These are phyloP conservation scores for Podarcis muralis DNA, from an alignment of 2,113 vertebrate species.

Conservation along the genomic window DNA sequence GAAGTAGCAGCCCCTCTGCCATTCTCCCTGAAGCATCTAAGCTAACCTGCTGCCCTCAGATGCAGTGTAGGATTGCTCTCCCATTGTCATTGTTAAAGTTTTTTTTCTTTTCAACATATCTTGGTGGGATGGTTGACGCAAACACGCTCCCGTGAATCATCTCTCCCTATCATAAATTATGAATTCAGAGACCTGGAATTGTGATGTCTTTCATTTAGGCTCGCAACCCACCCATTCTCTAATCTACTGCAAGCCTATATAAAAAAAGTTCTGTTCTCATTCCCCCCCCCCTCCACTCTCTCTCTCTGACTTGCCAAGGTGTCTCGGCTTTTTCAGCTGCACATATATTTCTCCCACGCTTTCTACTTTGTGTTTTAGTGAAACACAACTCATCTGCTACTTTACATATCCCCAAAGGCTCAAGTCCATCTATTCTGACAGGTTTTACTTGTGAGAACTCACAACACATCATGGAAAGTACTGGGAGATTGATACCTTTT, in stretches of 20 bases:
- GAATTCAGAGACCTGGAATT: neutral
- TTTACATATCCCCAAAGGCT: neutral
- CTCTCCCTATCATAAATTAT: neutral
- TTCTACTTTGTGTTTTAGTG: neutral
- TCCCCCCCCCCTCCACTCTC: too few relatives aligned
- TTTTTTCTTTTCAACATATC: neutral
- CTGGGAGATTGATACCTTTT: neutral
- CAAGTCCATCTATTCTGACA: neutral
- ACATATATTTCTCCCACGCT: neutral
- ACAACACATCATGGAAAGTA: neutral
- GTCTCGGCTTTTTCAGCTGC: neutral
- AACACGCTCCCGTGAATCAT: neutral
- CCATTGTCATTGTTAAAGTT: neutral
- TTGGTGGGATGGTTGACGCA: neutral
- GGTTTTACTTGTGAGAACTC: neutral
- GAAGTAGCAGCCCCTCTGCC: too few relatives aligned
- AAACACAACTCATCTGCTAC: neutral
- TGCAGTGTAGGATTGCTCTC: too few relatives aligned
- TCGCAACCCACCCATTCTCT: neutral
- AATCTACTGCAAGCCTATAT: neutral
- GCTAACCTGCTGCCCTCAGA: too few relatives aligned
- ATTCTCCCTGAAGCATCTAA: too few relatives aligned
- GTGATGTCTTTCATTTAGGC: neutral
- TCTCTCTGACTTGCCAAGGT: neutral
- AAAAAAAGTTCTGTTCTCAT: neutral